Evolutionary conservation across 2,888 invertebrate genomes (phyloP).

Genomic region (Augochlorella aurata): DNA sequence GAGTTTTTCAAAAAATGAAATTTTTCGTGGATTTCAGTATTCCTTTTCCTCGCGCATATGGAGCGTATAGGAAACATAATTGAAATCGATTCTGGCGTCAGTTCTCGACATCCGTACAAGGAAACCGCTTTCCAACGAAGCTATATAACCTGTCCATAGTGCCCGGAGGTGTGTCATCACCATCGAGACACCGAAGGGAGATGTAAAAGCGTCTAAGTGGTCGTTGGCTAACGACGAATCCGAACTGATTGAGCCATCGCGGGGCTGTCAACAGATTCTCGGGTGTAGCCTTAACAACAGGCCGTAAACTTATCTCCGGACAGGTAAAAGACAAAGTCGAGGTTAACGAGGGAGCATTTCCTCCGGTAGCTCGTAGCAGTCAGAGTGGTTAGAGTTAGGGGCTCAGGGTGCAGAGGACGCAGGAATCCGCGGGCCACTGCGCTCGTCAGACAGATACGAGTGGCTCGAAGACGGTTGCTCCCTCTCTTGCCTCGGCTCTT

Average conservation of each 20-base stretch:
- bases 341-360: conserved; percentile 65
- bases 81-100: no score
- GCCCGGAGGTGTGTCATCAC: no score
- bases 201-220: conserved; percentile 1
- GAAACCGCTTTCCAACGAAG: no score
- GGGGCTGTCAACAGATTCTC: background rate
- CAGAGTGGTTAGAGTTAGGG: conserved; percentile 21
- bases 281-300: background rate
- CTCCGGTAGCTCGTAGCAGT: conserved; percentile 41
- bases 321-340: conserved; percentile 30
- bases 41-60: no score
- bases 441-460: conserved; percentile 40
- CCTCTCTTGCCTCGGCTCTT: background rate
- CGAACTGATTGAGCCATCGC: conserved; percentile 15
- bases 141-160: no score
- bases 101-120: no score
- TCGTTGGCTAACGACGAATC: background rate
- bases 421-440: conserved; percentile 17
- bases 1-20: no score
- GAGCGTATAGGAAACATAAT: no score
- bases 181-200: background rate
- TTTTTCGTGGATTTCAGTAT: no score
- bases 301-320: conserved; percentile 13
- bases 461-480: conserved; percentile 22
- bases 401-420: conserved; percentile 6